Evolutionary conservation across 2,113 vertebrate species (phyloP), one percentile per base, ranked within the genome.

Genomic region (Brachyhypopomus gauderio): DNA sequence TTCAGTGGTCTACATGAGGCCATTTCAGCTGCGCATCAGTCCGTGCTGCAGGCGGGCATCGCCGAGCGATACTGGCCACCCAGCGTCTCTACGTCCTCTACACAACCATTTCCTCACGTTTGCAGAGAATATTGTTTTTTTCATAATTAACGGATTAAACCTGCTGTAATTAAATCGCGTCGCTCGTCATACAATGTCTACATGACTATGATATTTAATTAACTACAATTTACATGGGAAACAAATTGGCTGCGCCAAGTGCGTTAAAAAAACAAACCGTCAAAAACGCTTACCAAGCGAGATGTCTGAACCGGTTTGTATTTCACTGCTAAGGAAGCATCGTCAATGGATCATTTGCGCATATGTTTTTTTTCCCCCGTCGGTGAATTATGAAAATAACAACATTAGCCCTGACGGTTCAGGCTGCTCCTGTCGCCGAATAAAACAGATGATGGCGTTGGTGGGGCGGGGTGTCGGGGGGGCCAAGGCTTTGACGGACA

Each of bases 1-100:
- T 84, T 66, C 85, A 25, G 23, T 84, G 87, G 87, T 86, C 86
- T 89, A 84, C 81, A 84, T 87, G 88, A 89, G 89, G 90, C 89
- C 83, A 86, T 79, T 74, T 91, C 89, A 90, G 90, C 91, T 91
- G 90, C 92, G 91, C 88, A 90, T 91, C 90, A 90, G 89, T 90
- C 88, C 86, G 86, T 88, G 83, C 88, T 87, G 86, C 90, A 89
- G 86, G 80, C 88, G 81, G 82, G 82, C 79, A 86, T 84, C 85
- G 83, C 56, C 70, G 80, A 84, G 88, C 91, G 89, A 14, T 52
- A 11, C 45, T 52, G 45, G 45, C 9, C 8, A 52, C 14, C 45
- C 9, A 52, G 14, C 45, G 45, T 90, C 88, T 88, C 90, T 89
- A 69, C 84, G 45, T 80, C 74, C 73, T 83, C 87, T 79, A 36